Conservation (phyloP, 2,797 vertebrate genomes). For the Acanthornis magna region DNA sequence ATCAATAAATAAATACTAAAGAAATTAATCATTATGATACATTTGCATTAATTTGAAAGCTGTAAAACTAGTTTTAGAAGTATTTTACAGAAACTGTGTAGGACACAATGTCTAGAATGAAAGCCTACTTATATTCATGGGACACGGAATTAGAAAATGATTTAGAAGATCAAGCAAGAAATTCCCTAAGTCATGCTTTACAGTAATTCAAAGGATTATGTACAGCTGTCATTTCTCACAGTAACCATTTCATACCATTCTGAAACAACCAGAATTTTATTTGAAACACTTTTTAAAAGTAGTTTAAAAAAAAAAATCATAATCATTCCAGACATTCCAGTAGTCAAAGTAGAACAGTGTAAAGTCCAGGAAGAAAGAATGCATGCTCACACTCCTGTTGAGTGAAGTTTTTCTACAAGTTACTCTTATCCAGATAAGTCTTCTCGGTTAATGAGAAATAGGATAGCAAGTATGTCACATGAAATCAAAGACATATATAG, state of each 20-base stretch:
- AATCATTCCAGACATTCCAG: background rate
- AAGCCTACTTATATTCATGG: background rate
- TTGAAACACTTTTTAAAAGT: background rate
- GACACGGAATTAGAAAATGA: background rate
- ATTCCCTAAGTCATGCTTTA: background rate
- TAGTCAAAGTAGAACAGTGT: background rate
- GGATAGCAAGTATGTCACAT: background rate
- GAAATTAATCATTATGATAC: background rate
- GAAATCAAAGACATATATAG: background rate
- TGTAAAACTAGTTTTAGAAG: background rate
- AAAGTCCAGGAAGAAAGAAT: background rate
- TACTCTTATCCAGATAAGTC: background rate
- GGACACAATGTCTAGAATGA: background rate
- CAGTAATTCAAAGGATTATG: background rate
- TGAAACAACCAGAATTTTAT: background rate
- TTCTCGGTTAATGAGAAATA: background rate
- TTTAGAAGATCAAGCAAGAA: background rate
- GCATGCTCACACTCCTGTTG: accelerated
- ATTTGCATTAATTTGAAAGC: background rate
- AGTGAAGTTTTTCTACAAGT: background rate
- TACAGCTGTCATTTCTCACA: background rate
- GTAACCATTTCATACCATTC: background rate
- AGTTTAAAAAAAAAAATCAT: background rate
- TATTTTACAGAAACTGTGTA: background rate
- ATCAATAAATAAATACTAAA: background rate